phyloP scores from a whole-genome alignment of 2,888 invertebrate genomes.

The Eucera pruinosa region DNA sequence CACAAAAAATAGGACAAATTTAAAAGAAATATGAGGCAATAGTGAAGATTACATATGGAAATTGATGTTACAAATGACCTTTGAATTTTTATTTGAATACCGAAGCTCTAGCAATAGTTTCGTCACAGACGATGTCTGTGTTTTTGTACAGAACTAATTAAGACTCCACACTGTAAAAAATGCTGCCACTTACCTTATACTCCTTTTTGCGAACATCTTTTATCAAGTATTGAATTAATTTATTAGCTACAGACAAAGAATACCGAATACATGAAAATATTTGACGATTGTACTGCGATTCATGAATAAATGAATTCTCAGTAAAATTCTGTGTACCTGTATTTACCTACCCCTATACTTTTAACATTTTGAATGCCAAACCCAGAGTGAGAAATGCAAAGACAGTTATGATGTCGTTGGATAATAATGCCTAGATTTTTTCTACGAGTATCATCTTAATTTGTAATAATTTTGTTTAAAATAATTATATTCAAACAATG shows the following conservation, averaged over 20 bases:
- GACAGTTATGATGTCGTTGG: no score
- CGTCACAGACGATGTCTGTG: no score
- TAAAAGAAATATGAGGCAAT: constrained; percentile 3
- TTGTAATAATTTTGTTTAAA: no score
- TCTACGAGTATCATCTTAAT: no score
- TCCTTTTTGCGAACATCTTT: constrained; percentile 11
- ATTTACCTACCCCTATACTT: neutral
- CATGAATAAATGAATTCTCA: constrained; percentile 36
- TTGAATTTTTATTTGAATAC: neutral
- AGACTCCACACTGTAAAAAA: constrained; percentile 2
- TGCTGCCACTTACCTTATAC: constrained; percentile 6
- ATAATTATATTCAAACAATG: no score
- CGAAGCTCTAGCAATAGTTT: no score
- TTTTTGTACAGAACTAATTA: neutral
- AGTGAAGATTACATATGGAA: neutral
- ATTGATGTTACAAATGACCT: neutral
- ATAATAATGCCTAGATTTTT: no score
- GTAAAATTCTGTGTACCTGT: neutral
- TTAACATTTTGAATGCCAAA: no score
- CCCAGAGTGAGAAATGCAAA: no score
- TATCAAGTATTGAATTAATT: constrained; percentile 1
- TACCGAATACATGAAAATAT: neutral
- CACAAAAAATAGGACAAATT: constrained; percentile 46
- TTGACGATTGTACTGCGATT: neutral
- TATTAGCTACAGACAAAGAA: neutral